Evolutionary conservation across 2,113 vertebrate genomes (phyloP).

Genomic region (Peromyscus polionotus): DNA sequence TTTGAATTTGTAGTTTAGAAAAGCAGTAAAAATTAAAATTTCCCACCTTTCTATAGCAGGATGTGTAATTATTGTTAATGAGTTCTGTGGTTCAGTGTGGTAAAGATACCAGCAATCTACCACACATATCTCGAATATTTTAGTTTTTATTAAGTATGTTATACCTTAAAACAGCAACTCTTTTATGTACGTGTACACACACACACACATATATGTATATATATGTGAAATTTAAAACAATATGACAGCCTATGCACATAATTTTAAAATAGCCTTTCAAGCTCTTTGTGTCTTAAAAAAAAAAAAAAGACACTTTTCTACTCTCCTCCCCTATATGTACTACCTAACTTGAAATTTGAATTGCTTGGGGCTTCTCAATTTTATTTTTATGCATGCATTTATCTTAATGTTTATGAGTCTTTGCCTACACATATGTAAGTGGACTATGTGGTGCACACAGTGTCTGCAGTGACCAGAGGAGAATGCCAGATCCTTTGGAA

Average conservation of each 20-base stretch:
- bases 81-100: background rate
- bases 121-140: background rate
- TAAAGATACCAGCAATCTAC: background rate
- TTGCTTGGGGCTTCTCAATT: background rate
- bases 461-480: background rate
- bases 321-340: background rate
- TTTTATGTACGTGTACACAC: background rate
- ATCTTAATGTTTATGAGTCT: background rate
- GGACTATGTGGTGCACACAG: background rate
- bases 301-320: background rate
- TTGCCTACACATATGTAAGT: background rate
- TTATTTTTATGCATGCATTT: background rate
- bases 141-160: background rate
- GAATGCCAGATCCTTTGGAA: background rate
- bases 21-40: conserved; percentile 39
- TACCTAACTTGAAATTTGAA: background rate
- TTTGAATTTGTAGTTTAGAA: conserved; percentile 67
- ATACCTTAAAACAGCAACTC: background rate
- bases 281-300: background rate
- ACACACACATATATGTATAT: background rate
- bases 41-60: conserved; percentile 2
- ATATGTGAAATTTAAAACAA: conserved; percentile 15
- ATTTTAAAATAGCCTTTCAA: conserved; percentile 6
- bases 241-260: background rate
- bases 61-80: conserved; percentile 32